Conservation (phyloP, 2,113 vertebrate species). For the Scartelaos histophorus region DNA sequence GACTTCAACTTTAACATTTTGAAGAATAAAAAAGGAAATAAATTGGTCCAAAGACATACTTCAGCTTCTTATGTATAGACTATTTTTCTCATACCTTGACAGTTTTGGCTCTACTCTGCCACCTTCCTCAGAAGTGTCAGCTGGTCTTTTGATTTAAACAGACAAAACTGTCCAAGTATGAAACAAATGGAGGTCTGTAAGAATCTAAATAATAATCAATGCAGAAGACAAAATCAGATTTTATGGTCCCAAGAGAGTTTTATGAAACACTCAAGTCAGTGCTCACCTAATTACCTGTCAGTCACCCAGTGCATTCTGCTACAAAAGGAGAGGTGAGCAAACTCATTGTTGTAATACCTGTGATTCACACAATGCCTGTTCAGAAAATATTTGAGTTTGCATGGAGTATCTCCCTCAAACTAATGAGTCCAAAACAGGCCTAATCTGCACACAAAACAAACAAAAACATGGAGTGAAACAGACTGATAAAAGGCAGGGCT, state of each 20-base stretch:
- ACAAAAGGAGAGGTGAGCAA: background rate
- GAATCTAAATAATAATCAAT: no score
- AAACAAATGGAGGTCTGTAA: no score
- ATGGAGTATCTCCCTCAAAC: background rate
- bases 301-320: constrained; percentile 23
- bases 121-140: no score
- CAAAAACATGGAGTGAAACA: background rate
- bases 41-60: constrained; percentile 9
- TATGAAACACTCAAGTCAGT: constrained; percentile 44
- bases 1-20: constrained; percentile 20
- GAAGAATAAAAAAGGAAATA: constrained; percentile 18
- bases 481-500: background rate
- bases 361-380: background rate
- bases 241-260: constrained; percentile 26
- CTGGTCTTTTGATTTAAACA: no score
- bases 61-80: no score
- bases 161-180: no score
- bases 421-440: background rate
- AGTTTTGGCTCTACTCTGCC: no score
- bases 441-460: background rate
- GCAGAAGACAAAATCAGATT: no score
- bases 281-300: constrained; percentile 55
- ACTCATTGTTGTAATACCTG: constrained; percentile 25
- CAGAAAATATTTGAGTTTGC: background rate
- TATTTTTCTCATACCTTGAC: no score